Conservation (phyloP, 2,888 invertebrate genomes). For the Patella depressa region DNA sequence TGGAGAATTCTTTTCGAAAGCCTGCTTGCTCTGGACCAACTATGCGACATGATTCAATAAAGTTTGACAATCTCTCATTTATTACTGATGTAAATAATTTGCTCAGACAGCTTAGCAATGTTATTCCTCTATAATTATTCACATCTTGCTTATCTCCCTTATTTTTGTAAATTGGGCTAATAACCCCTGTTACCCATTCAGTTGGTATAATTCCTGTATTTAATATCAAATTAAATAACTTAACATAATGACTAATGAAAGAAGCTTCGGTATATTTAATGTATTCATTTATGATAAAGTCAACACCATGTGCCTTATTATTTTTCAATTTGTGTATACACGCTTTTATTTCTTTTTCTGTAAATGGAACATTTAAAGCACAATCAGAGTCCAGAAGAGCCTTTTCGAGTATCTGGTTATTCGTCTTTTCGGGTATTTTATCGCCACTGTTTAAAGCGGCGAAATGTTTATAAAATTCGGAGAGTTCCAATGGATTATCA, state of each 20-base stretch:
- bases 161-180: constrained; percentile 21
- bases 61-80: constrained; percentile 2
- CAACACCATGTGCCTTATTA: constrained; percentile 14
- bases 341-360: constrained; percentile 18
- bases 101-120: constrained; percentile 4
- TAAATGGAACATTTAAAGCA: constrained; percentile 6
- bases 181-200: constrained; percentile 13
- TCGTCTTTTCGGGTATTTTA: not conserved
- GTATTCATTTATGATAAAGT: constrained; percentile 22
- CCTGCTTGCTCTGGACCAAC: not conserved
- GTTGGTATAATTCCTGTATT: constrained; percentile 19
- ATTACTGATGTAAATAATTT: constrained; percentile 1
- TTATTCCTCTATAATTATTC: constrained; percentile 21
- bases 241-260: not conserved
- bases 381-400: not conserved
- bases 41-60: not conserved
- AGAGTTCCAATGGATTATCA: not conserved
- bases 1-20: constrained; percentile 8
- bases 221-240: constrained; percentile 24
- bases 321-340: constrained; percentile 15
- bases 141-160: constrained; percentile 20
- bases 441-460: not conserved
- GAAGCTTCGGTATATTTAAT: constrained; percentile 6
- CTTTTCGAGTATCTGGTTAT: not conserved
- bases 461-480: not conserved